Evolutionary conservation across 2,888 invertebrate species (phyloP).

Genomic region (Neria commutata): DNA sequence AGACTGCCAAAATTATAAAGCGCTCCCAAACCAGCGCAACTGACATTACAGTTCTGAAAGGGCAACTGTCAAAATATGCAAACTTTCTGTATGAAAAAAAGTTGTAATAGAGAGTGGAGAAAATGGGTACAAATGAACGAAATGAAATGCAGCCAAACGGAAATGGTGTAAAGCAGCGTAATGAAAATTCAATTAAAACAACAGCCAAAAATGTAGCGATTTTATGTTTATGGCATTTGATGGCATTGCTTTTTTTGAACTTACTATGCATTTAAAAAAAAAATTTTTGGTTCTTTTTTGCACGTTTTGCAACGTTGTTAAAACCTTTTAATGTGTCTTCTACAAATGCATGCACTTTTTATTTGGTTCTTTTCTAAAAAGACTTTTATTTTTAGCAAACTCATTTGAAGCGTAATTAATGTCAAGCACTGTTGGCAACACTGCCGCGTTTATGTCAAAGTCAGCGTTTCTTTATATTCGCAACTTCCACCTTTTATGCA

Average conservation of each 20-base stretch:
- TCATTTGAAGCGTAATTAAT: too few relatives aligned
- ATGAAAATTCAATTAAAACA: slow-evolving; percentile 1
- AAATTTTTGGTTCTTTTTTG: background rate
- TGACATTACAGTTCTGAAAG: too few relatives aligned
- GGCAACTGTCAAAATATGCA: background rate
- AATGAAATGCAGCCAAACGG: background rate
- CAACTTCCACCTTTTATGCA: too few relatives aligned
- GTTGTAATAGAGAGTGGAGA: background rate
- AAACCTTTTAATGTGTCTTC: background rate
- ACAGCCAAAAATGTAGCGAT: background rate
- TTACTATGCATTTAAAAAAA: background rate
- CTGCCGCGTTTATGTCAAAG: too few relatives aligned
- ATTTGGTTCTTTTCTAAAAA: too few relatives aligned
- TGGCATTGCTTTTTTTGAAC: background rate
- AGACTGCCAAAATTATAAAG: background rate
- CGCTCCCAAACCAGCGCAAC: too few relatives aligned
- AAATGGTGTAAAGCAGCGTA: too few relatives aligned
- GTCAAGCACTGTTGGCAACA: too few relatives aligned
- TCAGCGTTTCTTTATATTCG: too few relatives aligned
- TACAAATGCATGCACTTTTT: too few relatives aligned
- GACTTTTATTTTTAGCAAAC: too few relatives aligned
- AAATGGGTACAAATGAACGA: background rate
- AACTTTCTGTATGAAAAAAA: background rate
- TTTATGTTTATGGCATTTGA: background rate
- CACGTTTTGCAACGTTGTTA: background rate